Evolutionary conservation across 2,888 invertebrate species (phyloP), one percentile per base, ranked within the genome.

Genomic region (Onthophagus sagittarius): DNA sequence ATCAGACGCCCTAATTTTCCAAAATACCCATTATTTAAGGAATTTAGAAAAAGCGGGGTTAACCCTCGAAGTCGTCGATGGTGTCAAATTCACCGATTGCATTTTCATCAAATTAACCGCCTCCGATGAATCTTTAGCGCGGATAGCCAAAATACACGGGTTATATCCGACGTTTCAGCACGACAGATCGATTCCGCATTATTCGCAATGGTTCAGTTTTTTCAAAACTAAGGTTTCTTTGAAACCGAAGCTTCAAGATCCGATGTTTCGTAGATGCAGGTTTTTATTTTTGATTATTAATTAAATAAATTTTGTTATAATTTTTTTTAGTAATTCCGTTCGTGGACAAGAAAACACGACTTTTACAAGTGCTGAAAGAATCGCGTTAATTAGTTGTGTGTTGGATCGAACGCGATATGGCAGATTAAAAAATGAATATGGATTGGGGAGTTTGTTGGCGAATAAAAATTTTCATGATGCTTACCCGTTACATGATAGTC

Each of bases 401-500:
- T 73, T 85, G 65, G 69, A 75, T 15, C 77, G 79, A 15, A 78
- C 80, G 7, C 75, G 77, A 15, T 85, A 79, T 75, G 84, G 84
- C 0, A 72, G 75, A 0, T 72, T 74, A 6, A 69, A 74, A 11
- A 73, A 77, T 14, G 79, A 83, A 62, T 79, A 79, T 70, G 85
- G 85, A 2, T 71, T 84, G 15, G 69, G 77, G 14, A 82, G 81
- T 70, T 76, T 85, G 63, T 39, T 82, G 5, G 71, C 77, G 2
- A 76, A 77, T 23, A 77, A 80, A 62, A 77, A 82, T 6, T 77
- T 85, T 33, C 32, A 78, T 32, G 81, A 80, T 72, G 84, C 81
- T 11, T 84, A 80, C 78, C 83, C 85, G 1, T 76, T 86, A 31
- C 85, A 86, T 75, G 84, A 85, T 72, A 84, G 84, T 3, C 76